phyloP scores from a whole-genome alignment of 2,888 invertebrate species.

The Caenorhabditis sp. region DNA sequence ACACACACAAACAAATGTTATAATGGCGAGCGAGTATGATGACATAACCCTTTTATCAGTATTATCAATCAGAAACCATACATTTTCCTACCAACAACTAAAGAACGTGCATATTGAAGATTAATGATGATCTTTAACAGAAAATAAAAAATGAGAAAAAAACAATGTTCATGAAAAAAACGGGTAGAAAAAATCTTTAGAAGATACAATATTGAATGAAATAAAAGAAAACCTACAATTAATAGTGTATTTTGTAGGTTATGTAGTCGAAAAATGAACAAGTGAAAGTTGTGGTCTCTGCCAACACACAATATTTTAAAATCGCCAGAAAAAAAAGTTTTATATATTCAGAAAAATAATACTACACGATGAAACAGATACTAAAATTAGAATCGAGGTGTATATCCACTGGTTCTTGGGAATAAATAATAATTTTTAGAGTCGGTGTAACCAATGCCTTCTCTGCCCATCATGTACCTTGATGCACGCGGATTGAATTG shows the following conservation, averaged over 20 bases:
- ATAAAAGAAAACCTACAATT: no score
- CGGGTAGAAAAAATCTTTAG: no score
- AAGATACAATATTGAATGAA: no score
- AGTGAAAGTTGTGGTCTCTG: background rate
- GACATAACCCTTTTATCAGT: background rate
- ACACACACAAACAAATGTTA: no score
- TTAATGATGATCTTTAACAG: no score
- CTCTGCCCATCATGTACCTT: conserved; percentile 67
- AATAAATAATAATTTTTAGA: conserved; percentile 46
- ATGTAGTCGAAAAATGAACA: no score
- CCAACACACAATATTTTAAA: background rate
- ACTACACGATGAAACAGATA: background rate
- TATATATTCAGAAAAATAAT: background rate
- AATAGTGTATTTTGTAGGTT: no score
- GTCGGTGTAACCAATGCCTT: conserved; percentile 59
- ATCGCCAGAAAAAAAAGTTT: background rate
- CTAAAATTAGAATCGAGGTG: conserved; percentile 29
- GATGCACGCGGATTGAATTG: conserved; percentile 68
- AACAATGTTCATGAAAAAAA: no score
- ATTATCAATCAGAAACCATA: background rate
- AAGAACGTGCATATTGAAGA: no score
- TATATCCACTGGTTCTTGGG: conserved; percentile 50
- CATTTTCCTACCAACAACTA: background rate
- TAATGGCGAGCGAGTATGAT: background rate
- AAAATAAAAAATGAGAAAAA: no score